Conservation (phyloP, 2,888 invertebrate species). For the Marronus borbonicus region DNA sequence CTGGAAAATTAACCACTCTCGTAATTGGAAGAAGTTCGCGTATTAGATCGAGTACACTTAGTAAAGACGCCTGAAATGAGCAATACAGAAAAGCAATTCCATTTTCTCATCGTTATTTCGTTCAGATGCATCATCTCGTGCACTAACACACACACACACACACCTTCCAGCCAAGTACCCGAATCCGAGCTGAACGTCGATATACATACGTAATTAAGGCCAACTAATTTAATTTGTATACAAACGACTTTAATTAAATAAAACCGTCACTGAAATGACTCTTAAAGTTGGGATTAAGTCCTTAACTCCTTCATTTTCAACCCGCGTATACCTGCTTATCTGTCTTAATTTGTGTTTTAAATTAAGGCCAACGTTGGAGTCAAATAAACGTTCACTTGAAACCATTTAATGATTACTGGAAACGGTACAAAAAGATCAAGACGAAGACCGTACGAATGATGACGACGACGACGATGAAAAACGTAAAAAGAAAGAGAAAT, state of each 20-base stretch:
- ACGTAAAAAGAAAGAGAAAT: conserved; percentile 26
- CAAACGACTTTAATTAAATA: conserved; percentile 63
- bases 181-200: background rate
- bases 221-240: conserved; percentile 63
- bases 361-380: conserved; percentile 62
- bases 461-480: conserved; percentile 43
- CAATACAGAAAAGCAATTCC: too few relatives aligned
- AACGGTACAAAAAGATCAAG: conserved; percentile 38
- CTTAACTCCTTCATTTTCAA: conserved; percentile 62
- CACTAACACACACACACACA: too few relatives aligned
- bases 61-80: too few relatives aligned
- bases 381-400: conserved; percentile 56
- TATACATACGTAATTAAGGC: conserved; percentile 59
- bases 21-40: too few relatives aligned
- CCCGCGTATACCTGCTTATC: conserved; percentile 61
- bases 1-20: too few relatives aligned
- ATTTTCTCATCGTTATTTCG: too few relatives aligned
- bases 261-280: conserved; percentile 56
- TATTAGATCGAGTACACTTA: too few relatives aligned
- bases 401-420: conserved; percentile 45
- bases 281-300: conserved; percentile 64
- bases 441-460: conserved; percentile 9
- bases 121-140: too few relatives aligned
- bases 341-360: conserved; percentile 65
- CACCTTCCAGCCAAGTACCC: background rate